Base-by-base conservation (phyloP, 1,140 invertebrate genomes). In the Drosophila ercepeae region DNA sequence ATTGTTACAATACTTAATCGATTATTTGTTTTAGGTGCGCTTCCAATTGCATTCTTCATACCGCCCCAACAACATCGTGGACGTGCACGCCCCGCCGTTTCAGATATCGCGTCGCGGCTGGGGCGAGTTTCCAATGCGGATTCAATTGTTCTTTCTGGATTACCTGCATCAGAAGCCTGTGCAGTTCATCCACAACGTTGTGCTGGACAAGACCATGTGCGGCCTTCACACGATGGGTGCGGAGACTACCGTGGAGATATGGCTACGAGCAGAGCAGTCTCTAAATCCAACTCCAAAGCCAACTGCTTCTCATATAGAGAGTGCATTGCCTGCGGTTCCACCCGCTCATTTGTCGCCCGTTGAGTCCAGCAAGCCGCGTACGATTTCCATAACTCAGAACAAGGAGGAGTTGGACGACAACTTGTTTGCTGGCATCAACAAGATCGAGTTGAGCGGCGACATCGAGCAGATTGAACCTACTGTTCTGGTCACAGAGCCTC, bases 21-120 rank as follows among this genome's bases (percentile, higher is more conserved):
- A n/a, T 19, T 0, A 2, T 0, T 13, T 19, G 1, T 73, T 44
- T 4, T 54, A 88, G 81, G 95, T 97, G 51, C 93, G 94, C 58
- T 97, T 97, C 77, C 94, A 95, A 71, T 92, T 98, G 18, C 96
- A 98, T 92, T 95, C 95, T 21, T 97, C 96, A 41, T 98, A 97
- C 91, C 94, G 94, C 51, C 97, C 97, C n/a, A 95, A 97, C 91
- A 96, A 98, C 90, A 93, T 96, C 36, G 94, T 98, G 4, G 95
- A 96, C 91, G 92, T 98, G 5, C 96, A 95, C 45, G 92, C 93
- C 32, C 93, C 95, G 0, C 97, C 97, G 6, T 98, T 97, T 93
- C 95, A 97, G 89, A 89, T 98, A 42, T 94, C 95, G 0, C 93
- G 96, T 42, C 93, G 96, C 48, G 97, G 97, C 14, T 98, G 97